Base-by-base conservation (phyloP, 2,888 invertebrate species). In the Agelastica alni region DNA sequence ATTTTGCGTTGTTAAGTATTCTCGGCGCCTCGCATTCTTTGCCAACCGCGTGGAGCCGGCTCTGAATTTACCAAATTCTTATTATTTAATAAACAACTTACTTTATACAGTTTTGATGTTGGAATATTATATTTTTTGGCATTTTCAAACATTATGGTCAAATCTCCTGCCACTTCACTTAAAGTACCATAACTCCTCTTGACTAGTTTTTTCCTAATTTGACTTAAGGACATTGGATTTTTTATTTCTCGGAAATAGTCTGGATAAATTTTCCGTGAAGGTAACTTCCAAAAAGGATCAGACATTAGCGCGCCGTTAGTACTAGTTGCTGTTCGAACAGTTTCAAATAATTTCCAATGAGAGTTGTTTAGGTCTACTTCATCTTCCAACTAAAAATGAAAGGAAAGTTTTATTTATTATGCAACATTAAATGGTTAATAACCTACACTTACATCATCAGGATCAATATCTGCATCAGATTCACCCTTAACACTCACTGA, bases 191-290 rank as follows among this genome's bases (percentile, higher is more conserved):
- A 95, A 63, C 85, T 86, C 16, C 90, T 90, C 62, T 86, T 86
- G 68, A 87, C 83, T n/a, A 93, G 82, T 74, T 92, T 93, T 52
- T 86, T 87, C 63, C 87, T 84, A 56, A 99, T 96, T 79, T 96
- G 95, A 64, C 90, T 87, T 69, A 99, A 79, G 0, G 97, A 96
- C 64, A 99, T 88, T 0, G 99, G 98, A 70, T 92, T 91, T 72
- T 94, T 93, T 45, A 99, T 98, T 73, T 96, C 93, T 67, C 92
- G 91, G 78, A 96, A 99, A 76, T 99, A 99, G 78, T 98, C 98
- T 0, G 97, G 94, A 79, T 98, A 96, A 62, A 88, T 88, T 52
- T 95, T 82, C 37, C 87, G 89, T 4, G 92, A 93, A 0, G 98
- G 98, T 52, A 99, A 80, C 69, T 92, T 91, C 85, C 92, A 89